A percentile compares a stretch with the other conserved stretches of the same genome.
phyloP scores from a whole-genome alignment of 1,140 invertebrate species.

The Hylaeus volcanicus region DNA sequence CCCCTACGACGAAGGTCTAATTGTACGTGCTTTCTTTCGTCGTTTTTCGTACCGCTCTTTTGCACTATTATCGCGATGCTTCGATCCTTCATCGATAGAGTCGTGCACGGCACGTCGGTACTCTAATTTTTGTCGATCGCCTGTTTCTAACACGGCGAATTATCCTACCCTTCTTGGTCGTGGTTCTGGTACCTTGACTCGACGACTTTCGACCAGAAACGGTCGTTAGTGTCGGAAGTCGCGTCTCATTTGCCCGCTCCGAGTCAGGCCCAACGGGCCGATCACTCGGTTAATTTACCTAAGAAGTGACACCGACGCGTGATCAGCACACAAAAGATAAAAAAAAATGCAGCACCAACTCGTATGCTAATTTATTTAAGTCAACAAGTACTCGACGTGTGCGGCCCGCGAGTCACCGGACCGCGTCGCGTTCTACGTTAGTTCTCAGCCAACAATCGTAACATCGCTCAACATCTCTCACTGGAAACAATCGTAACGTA shows the following conservation, averaged over 20 bases:
- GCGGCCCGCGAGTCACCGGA: background rate
- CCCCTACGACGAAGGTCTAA: background rate
- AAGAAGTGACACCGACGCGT: conserved; percentile 30
- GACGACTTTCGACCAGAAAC: background rate
- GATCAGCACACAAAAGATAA: conserved; percentile 45
- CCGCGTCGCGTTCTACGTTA: conserved; percentile 6
- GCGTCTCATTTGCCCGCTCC: background rate
- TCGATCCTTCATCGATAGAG: conserved; percentile 23
- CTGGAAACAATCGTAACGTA: too few relatives aligned
- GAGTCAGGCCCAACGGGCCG: conserved; percentile 1
- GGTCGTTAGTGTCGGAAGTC: conserved; percentile 16
- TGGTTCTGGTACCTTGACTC: conserved; percentile 11
- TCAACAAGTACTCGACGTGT: conserved; percentile 25
- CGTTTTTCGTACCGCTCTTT: background rate
- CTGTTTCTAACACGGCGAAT: conserved; percentile 12
- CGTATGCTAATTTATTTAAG: conserved; percentile 45
- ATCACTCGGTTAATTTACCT: conserved; percentile 2
- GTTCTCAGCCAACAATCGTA: conserved; percentile 37
- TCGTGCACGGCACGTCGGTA: conserved; percentile 5
- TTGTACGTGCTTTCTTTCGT: background rate
- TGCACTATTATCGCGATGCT: conserved; percentile 11
- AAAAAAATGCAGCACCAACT: conserved; percentile 55
- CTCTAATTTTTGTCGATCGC: background rate
- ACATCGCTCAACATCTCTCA: background rate
- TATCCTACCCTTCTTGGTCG: conserved; percentile 9